phyloP scores from a whole-genome alignment of 2,888 invertebrate species.

The Miltochrista miniata region DNA sequence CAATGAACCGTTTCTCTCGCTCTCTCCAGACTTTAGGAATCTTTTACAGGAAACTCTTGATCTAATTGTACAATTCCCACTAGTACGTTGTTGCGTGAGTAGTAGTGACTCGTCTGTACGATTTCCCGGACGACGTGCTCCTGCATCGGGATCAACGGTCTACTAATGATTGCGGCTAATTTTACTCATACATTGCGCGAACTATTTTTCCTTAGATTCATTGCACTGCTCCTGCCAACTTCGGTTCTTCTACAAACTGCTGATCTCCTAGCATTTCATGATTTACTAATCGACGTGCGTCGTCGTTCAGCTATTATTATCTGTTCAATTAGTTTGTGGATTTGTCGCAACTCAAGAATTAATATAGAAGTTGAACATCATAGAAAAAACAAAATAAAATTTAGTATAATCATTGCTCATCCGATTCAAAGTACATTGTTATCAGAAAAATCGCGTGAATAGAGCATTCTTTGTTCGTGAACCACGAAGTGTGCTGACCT shows the following conservation, averaged over 20 bases:
- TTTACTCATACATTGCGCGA: conserved; percentile 40
- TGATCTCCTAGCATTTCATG: too few relatives aligned
- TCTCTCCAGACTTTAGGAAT: not conserved
- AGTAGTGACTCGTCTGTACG: conserved; percentile 25
- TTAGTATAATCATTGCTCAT: not conserved
- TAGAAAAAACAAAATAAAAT: not conserved
- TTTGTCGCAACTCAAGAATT: too few relatives aligned
- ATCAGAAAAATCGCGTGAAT: conserved; percentile 25
- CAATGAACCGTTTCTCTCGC: too few relatives aligned
- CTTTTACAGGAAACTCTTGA: conserved; percentile 20
- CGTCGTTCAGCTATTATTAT: too few relatives aligned
- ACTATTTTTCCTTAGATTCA: conserved; percentile 35
- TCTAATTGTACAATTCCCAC: conserved; percentile 5
- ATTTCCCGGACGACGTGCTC: conserved; percentile 19
- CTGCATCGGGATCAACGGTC: conserved; percentile 56
- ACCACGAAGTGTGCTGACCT: conserved; percentile 47
- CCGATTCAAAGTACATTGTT: conserved; percentile 27
- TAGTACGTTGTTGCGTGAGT: not conserved
- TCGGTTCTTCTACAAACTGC: too few relatives aligned
- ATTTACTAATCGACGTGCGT: too few relatives aligned
- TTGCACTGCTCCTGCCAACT: conserved; percentile 28
- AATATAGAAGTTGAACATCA: too few relatives aligned
- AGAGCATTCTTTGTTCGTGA: conserved; percentile 45
- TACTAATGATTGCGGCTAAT: conserved; percentile 57
- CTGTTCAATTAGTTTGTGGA: too few relatives aligned